Base-by-base conservation (phyloP, 2,113 vertebrate species). In the Pollimyrus isidori region DNA sequence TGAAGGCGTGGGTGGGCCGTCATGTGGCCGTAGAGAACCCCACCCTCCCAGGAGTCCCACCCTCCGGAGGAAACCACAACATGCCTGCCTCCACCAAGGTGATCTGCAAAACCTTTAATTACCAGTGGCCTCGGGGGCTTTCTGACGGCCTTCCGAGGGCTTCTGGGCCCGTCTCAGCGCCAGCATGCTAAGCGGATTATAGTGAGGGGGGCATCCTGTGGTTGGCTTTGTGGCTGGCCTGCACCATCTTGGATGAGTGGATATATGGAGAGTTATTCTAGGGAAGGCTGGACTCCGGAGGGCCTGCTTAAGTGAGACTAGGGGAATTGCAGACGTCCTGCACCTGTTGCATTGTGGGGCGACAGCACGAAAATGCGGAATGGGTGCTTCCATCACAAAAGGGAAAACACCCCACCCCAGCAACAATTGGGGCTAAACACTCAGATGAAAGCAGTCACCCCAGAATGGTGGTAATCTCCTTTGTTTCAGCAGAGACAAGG, bases 401-500 rank as follows among this genome's bases (percentile, higher is more conserved):
- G 1, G 35, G 1, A 13, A 19, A 39, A 49, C 4, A 56, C 26
- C 26, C 30, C 13, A 42, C 73, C 9, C 39, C 39, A 17, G 7
- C 30, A 23, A 11, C 15, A 39, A 46, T 3, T 9, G 30, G 21
- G 13, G 62, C 10, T 69, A 30, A 62, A 87, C 1, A 10, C 7
- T 17, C 6, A 56, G 26, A 52, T n/a, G 50, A 19, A 80, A 42
- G 73, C 73, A 80, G 73, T 17, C 4, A 3, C 35, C 87, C 4
- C 4, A 19, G 52, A 62, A 58, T 39, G 56, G 53, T 39, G 45
- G 53, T 87, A 87, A 87, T 62, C 53, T 50, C 21, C 52, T 58
- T 87, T 58, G 50, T 56, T 87, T 87, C 35, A 15, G 30, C 56
- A 56, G n/a, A 17, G 85, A 50, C 86, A 85, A 89, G n/a, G 58